Base-by-base conservation (phyloP, 2,888 invertebrate species). In the Synanthedon vespiformis region DNA sequence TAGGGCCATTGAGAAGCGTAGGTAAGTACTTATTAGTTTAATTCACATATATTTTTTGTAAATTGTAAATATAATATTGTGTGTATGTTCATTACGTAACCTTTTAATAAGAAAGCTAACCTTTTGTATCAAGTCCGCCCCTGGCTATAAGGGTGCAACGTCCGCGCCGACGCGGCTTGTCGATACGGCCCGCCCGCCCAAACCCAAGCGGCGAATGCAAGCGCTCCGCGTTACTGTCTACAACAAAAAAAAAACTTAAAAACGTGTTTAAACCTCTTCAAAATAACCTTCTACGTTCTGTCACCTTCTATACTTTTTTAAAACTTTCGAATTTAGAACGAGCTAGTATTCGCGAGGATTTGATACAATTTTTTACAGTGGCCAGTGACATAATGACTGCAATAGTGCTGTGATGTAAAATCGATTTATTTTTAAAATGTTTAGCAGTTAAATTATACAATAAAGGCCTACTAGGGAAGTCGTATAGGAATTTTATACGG, bases 141-240 rank as follows among this genome's bases (percentile, higher is more conserved):
- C 82, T 75, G 79, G 57, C 40, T 40, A 40, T 53, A 62, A 72
- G 80, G 82, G 80, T 76, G 81, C 74, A 74, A 71, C 54, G 67
- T 59, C 59, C 75, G 74, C 82, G 85, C 79, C 63, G 67, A 80
- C 85, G 85, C 81, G 67, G 52, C 55, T 53, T 60, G 61, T 58
- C 68, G 64, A 62, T 68, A 67, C 68, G 22, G 14, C 65, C 60
- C 63, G 71, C 80, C 72, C 69, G 73, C 71, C 66, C 68, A 57
- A 52, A 40, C 49, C 54, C 40, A 48, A 64, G 66, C 66, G 71
- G 70, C 71, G 69, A 61, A 70, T 68, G 73, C 74, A 70, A 70
- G 70, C 68, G 61, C 55, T 53, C 55, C 58, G 62, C 58, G 55
- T 34, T 34, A 34, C 8, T 34, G 59, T 50, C 2, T 27, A 49